Conservation (phyloP, 1,140 invertebrate genomes). For the Lordiphosa clarofinis region DNA sequence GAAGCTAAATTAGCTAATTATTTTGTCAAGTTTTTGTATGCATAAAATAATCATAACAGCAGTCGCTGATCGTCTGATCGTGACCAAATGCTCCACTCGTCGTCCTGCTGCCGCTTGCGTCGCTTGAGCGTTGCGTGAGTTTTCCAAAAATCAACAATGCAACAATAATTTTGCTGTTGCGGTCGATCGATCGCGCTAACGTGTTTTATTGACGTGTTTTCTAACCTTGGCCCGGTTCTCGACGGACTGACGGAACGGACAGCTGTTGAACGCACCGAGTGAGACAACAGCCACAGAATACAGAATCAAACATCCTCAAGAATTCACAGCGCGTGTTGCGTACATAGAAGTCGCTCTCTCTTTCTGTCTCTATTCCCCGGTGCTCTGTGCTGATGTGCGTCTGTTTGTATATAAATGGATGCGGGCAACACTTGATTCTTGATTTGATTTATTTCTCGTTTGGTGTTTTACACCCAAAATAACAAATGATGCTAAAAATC, state of each 20-base stretch:
- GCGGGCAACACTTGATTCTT: slow-evolving; percentile 67
- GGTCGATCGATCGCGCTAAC: slow-evolving; percentile 44
- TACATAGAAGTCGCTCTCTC: not conserved
- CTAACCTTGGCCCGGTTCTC: slow-evolving; percentile 77
- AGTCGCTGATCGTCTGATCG: slow-evolving; percentile 35
- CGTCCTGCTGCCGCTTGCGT: not conserved
- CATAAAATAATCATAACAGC: slow-evolving; percentile 1
- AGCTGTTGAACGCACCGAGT: slow-evolving; percentile 44
- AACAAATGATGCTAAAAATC: slow-evolving; percentile 66
- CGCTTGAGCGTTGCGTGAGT: slow-evolving; percentile 31
- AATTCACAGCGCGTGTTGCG: slow-evolving; percentile 51
- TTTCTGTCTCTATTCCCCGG: too few species aligned
- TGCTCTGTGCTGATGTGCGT: too few species aligned
- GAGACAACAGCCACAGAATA: slow-evolving; percentile 30
- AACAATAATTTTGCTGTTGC: slow-evolving; percentile 28
- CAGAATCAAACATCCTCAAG: slow-evolving; percentile 69
- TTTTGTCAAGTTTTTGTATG: slow-evolving; percentile 63
- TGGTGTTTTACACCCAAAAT: slow-evolving; percentile 76
- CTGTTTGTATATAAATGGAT: slow-evolving; percentile 58
- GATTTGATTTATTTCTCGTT: slow-evolving; percentile 78
- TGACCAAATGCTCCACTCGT: slow-evolving; percentile 7
- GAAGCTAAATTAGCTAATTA: slow-evolving; percentile 67
- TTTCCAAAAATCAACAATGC: slow-evolving; percentile 25
- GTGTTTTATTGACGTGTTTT: slow-evolving; percentile 77
- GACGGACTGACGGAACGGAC: slow-evolving; percentile 31